Base-by-base conservation (phyloP, 2,797 vertebrate species). In the Poecilia wingei region DNA sequence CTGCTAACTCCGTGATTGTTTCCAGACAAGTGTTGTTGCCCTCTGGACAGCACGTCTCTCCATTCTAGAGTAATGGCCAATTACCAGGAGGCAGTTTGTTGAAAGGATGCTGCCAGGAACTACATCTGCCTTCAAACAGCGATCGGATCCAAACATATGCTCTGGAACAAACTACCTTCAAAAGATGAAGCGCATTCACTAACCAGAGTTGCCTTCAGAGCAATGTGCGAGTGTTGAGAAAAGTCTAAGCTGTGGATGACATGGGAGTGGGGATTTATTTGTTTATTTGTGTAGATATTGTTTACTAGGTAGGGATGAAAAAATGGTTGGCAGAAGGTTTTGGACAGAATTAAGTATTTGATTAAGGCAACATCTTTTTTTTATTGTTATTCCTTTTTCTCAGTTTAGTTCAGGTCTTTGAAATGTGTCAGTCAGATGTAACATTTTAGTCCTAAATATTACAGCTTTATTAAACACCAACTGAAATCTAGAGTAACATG, bases 61-160 rank as follows among this genome's bases (percentile, higher is more conserved):
- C 89, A 87, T 91, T 93, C 87, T 82, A 80, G 88, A 94, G 91
- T 94, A 94, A 95, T 95, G 92, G 93, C 89, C 93, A 95, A 95
- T 95, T 95, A 95, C 92, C 87, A 95, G 88, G 86, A 92, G 91
- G 89, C 91, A 93, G 93, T 93, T 94, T 94, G 94, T 92, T 94
- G 92, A 94, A 94, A 91, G 80, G 93, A 94, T 94, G 89, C 89
- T 93, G 94, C 90, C 88, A 93, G 88, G 84, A 95, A 94, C 85
- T 93, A 89, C 88, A 94, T 94, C 92, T 94, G 91, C 88, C 92
- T 93, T 91, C 90, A 94, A 94, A 93, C 85, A 86, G 84, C 79
- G 82, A 86, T 90, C 86, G 87, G 90, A 92, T 91, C 86, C 86
- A 91, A 93, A 94, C 90, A 95, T 85, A 80, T 91, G 92, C 87